Base-by-base conservation (phyloP, 2,113 vertebrate genomes). In the Calyptommatus sinebrachiatus region DNA sequence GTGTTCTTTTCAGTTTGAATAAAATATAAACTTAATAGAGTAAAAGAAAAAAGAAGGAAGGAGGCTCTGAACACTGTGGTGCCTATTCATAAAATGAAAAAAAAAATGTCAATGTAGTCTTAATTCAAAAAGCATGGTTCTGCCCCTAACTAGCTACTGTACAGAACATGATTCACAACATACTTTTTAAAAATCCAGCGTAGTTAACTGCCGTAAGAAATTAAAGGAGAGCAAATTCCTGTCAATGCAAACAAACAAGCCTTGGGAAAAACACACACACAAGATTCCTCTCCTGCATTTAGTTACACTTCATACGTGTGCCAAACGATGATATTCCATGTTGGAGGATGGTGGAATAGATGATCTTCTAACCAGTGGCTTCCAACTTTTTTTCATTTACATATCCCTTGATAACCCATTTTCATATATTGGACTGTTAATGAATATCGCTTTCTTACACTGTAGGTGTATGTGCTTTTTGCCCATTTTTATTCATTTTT, bases 1-100 rank as follows among this genome's bases (percentile, higher is more conserved):
- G 88, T 91, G 91, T 91, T 91, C 89, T 90, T 94, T 91, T 92
- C 86, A 87, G 92, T 90, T 86, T 85, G 90, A 90, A 93, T 93
- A 94, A 91, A 93, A 93, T 90, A 90, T 83, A 92, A 94, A 90
- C 74, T 91, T 90, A 88, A 93, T 83, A 90, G 90, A 79, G 74
- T 84, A 53, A 72, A 87, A 89, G 84, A 70, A 71, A 76, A 73
- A 90, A 84, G 62, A 68, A 74, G 67, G 77, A 83, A 84, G 83
- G 88, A 87, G 75, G 45, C 74, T 89, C 83, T 78, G 65, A 85
- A 90, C 71, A 80, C 50, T 90, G 89, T 76, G 71, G 65, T 85
- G 76, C 50, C 78, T 89, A 89, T 83, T 89, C 83, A 91, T 89
- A 73, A 77, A 83, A 77, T 86, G 78, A 83, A 84, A 84, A 63